Percentiles rank a stretch among this genome's conserved stretches.
Conservation (phyloP, 2,888 invertebrate genomes). For the Notocelia uddmanniana region DNA sequence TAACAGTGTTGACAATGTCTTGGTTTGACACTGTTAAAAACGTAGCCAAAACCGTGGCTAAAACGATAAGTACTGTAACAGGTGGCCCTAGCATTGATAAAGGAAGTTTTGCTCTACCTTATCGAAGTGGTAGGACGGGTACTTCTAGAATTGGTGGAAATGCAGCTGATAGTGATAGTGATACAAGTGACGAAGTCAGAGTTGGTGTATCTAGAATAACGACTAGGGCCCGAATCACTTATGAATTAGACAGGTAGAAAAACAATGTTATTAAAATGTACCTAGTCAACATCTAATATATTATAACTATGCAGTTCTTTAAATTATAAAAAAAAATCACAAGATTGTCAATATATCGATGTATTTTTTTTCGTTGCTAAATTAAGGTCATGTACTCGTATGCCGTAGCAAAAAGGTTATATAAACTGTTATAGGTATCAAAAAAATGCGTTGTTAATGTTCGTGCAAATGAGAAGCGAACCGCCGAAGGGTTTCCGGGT, state of each 20-base stretch:
- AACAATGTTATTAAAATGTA: not conserved
- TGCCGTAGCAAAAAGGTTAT: too few species aligned
- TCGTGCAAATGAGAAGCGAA: slow-evolving; percentile 31
- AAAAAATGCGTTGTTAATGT: slow-evolving; percentile 32
- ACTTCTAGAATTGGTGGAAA: not conserved
- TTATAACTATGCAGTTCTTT: too few species aligned
- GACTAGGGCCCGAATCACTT: slow-evolving; percentile 22
- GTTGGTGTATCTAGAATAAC: slow-evolving; percentile 12
- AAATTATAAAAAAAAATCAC: too few species aligned
- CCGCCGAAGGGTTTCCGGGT: not conserved
- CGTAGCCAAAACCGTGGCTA: slow-evolving; percentile 5
- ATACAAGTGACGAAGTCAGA: not conserved
- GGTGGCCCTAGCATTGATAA: not conserved
- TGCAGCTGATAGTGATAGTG: not conserved
- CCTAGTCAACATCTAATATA: not conserved
- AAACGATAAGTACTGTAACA: not conserved
- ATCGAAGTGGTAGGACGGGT: not conserved
- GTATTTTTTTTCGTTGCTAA: too few species aligned
- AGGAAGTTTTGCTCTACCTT: slow-evolving; percentile 1
- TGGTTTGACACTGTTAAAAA: slow-evolving; percentile 1
- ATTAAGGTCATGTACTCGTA: too few species aligned
- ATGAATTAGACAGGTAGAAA: slow-evolving; percentile 27
- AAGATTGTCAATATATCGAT: too few species aligned
- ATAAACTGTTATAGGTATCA: slow-evolving; percentile 15
- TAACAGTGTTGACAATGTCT: slow-evolving; percentile 11